Base-by-base conservation (phyloP, 37 sponge, comb jelly and placozoan genomes). In the Chondrilla cf. caribensis region DNA sequence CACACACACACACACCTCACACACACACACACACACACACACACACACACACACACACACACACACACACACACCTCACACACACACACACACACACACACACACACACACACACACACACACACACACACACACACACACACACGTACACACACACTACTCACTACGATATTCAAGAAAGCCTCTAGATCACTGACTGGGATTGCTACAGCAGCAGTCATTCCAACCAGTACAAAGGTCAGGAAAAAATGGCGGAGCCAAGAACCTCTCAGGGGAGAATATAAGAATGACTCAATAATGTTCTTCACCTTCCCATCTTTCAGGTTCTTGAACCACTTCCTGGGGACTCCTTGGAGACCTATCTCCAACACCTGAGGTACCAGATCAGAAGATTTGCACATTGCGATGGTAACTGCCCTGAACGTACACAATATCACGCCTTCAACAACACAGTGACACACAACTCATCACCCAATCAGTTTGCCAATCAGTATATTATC, bases 161-260 rank as follows among this genome's bases (percentile, higher is more conserved):
- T 86, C 59, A 90, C 91, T 41, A 54, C 83, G 81, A 90, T 84
- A 21, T 77, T 84, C 41, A 90, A 78, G 22, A 90, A 87, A 0
- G 77, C 60, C 3, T 67, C 87, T 11, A 90, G 85, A 60, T 90
- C 77, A 41, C 80, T 64, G 55, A 81, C 82, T 0, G 91, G 68
- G 1, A 80, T 7, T 0, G 81, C 91, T 2, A 90, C 39, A 1
- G 58, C 84, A 21, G 86, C 83, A 24, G 84, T 71, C 25, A 35
- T 6, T 26, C 44, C 26, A 21, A 84, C 84, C 51, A 90, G 73
- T 18, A 58, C 3, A 39, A 85, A 58, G 18, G 91, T 90, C 35
- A 86, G 73, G 77, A 86, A 38, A 21, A 86, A 54, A 70, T 90
- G 91, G 2, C 85, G 67, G 0, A 78, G 36, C 6, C 86, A 70